These are phyloP conservation scores for Brachyopa scutellaris DNA, from an alignment of 2,888 invertebrate genomes.

Conservation along the genomic window DNA sequence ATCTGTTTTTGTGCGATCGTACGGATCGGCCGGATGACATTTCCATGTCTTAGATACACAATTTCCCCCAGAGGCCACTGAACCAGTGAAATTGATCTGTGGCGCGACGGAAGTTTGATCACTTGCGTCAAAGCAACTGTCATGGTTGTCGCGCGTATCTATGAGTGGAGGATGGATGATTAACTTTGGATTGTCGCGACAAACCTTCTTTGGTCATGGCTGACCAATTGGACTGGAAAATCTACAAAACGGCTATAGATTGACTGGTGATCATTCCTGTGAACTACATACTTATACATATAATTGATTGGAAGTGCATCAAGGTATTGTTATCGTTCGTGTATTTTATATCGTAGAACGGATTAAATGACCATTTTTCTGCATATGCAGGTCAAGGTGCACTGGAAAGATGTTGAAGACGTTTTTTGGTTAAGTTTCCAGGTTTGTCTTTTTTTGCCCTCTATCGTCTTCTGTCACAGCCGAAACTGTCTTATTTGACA, in stretches of 20 bases:
- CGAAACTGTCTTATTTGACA: no score
- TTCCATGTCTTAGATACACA: slow-evolving; percentile 69
- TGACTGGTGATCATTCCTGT: slow-evolving; percentile 25
- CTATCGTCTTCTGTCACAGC: no score
- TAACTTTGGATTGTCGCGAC: slow-evolving; percentile 59
- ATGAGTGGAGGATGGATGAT: slow-evolving; percentile 63
- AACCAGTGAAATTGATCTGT: slow-evolving; percentile 71
- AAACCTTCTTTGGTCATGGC: slow-evolving; percentile 65
- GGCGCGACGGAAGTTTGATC: slow-evolving; percentile 72
- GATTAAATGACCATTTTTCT: no score
- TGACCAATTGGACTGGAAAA: slow-evolving; percentile 65
- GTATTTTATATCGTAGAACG: no score
- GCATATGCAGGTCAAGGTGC: no score
- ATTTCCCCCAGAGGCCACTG: slow-evolving; percentile 71
- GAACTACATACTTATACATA: no score
- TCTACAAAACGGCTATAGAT: slow-evolving; percentile 56
- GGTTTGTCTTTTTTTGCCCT: no score
- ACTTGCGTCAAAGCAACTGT: slow-evolving; percentile 69
- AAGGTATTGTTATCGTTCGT: not conserved
- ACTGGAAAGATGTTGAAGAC: no score
- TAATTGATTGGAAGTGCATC: not conserved
- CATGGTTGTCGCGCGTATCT: slow-evolving; percentile 65
- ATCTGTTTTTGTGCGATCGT: slow-evolving; percentile 47
- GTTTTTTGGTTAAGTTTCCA: no score
- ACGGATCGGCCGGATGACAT: slow-evolving; percentile 55